phyloP scores from a whole-genome alignment of 1,140 invertebrate genomes.

The Hestina assimilis region DNA sequence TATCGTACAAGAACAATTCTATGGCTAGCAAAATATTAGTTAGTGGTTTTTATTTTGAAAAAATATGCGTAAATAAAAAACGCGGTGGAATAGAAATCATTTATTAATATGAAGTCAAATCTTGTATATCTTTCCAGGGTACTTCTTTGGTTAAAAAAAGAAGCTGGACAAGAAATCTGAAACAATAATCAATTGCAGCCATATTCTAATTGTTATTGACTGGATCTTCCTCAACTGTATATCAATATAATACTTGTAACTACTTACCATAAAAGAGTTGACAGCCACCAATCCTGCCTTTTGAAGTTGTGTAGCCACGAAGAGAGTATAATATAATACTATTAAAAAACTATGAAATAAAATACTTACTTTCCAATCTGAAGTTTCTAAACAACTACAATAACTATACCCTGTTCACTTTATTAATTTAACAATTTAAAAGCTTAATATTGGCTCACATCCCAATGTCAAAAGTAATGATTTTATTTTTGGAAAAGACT shows the following conservation, averaged over 20 bases:
- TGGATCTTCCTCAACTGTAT: neutral
- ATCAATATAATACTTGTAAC: neutral
- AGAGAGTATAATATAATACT: too few species aligned
- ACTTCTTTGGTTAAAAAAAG: slow-evolving; percentile 12
- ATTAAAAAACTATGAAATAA: too few species aligned
- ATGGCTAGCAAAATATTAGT: too few species aligned
- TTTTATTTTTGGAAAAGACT: too few species aligned
- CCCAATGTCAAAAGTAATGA: too few species aligned
- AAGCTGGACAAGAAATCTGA: slow-evolving; percentile 9
- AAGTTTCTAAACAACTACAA: too few species aligned
- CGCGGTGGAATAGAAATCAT: neutral
- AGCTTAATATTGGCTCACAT: too few species aligned
- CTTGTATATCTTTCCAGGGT: neutral
- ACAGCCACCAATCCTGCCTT: neutral
- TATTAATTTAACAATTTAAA: too few species aligned
- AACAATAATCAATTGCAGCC: slow-evolving; percentile 20
- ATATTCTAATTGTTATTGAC: neutral
- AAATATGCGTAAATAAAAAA: neutral
- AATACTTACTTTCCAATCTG: too few species aligned
- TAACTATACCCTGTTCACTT: too few species aligned
- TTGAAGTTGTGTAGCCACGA: neutral
- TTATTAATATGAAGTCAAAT: slow-evolving; percentile 6
- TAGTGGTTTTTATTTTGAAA: too few species aligned
- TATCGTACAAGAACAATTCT: too few species aligned
- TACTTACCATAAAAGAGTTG: neutral